phyloP scores from a whole-genome alignment of 2,113 vertebrate species.

The Sardina pilchardus region DNA sequence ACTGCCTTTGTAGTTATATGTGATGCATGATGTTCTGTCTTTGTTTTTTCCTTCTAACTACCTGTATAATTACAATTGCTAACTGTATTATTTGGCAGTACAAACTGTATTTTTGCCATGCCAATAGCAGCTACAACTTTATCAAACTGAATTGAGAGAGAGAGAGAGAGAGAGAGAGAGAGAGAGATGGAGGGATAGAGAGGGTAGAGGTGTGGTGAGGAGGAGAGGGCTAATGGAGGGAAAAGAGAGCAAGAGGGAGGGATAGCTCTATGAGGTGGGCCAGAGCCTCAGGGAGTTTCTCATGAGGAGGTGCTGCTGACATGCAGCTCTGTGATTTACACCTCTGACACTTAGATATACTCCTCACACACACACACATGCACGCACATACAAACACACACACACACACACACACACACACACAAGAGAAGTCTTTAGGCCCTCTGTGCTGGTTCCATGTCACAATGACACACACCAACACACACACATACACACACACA shows the following conservation, averaged over 20 bases:
- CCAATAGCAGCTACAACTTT: too few relatives aligned
- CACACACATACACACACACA: neutral
- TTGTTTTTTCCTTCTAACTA: too few relatives aligned
- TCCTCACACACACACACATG: neutral
- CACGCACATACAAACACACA: conserved; percentile 1
- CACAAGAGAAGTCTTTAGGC: too few relatives aligned
- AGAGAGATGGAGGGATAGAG: neutral
- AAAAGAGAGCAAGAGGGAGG: neutral
- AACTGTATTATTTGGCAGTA: too few relatives aligned
- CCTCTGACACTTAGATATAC: neutral
- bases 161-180: neutral
- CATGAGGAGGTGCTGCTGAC: neutral
- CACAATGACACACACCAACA: neutral
- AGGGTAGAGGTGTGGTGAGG: neutral
- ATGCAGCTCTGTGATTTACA: neutral
- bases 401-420: neutral
- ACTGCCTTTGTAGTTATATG: too few relatives aligned
- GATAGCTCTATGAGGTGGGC: neutral
- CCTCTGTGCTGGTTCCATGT: too few relatives aligned
- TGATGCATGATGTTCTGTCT: too few relatives aligned
- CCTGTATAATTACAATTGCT: too few relatives aligned
- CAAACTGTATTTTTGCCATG: too few relatives aligned
- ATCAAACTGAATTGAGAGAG: too few relatives aligned
- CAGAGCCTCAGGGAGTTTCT: neutral
- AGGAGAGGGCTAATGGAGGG: neutral